These are phyloP conservation scores for Trichosurus vulpecula DNA, from an alignment of 2,797 vertebrate species.

Conservation along the genomic window DNA sequence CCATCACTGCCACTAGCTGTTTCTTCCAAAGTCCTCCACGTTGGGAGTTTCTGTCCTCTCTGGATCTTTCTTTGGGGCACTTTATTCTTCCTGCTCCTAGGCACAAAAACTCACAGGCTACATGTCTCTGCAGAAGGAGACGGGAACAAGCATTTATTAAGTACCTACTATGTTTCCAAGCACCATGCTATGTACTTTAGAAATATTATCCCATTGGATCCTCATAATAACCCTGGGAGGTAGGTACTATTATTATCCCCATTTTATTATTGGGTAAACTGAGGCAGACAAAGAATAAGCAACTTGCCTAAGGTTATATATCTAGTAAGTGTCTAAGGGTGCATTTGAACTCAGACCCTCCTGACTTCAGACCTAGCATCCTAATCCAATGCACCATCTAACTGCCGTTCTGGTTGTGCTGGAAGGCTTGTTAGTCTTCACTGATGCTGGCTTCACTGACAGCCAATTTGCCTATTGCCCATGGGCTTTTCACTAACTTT, in stretches of 20 bases:
- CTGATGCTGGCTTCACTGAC: neutral
- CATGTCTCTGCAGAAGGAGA: neutral
- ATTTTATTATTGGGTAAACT: neutral
- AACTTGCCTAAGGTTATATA: neutral
- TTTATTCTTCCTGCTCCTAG: neutral
- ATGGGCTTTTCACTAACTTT: neutral
- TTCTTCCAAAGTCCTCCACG: neutral
- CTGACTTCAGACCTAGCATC: neutral
- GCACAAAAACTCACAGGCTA: neutral
- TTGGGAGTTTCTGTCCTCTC: neutral
- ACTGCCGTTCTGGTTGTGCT: neutral
- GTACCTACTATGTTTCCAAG: neutral
- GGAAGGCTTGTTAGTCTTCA: neutral
- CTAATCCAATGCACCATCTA: neutral
- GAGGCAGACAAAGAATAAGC: neutral
- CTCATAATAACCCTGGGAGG: neutral
- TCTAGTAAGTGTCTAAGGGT: neutral
- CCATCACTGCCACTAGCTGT: neutral
- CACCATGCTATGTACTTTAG: neutral
- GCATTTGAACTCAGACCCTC: neutral
- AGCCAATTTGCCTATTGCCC: neutral
- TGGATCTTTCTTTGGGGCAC: neutral
- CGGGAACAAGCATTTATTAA: neutral
- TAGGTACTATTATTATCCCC: neutral
- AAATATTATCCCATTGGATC: neutral